Evolutionary conservation across 2,888 invertebrate species (phyloP), one percentile per base, ranked within the genome.

Genomic region (Spialia ferax): DNA sequence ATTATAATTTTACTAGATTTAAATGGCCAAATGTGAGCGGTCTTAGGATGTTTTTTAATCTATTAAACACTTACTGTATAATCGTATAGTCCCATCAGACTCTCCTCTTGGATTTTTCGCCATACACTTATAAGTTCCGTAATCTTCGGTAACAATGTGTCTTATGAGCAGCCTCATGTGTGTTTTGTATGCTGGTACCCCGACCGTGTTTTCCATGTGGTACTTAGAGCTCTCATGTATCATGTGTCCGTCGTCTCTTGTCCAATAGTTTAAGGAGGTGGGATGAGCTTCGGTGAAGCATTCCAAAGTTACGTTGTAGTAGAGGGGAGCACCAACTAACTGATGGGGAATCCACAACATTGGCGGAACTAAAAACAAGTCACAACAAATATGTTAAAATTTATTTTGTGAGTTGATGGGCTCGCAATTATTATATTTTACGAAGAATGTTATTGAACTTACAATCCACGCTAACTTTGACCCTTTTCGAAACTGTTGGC

Each of bases 401-500:
- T 38, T 38, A 2, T 38, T n/a, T 38, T n/a, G 1, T 38, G 13
- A 35, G 38, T n/a, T 38, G 13, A n/a, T 4, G 38, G n/a, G n/a
- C n/a, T n/a, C n/a, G n/a, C n/a, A n/a, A n/a, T n/a, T n/a, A n/a
- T n/a, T n/a, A 32, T 32, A 32, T 32, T 32, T 32, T 10, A 10
- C 13, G n/a, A 42, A 15, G 11, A 48, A 22, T 26, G 10, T 35
- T 42, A 55, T 5, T 15, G 8, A 54, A 97, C 98, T 98, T 94
- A 98, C 98, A 98, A 90, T 98, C 98, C 48, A 98, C 98, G 94
- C 97, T 97, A 81, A 98, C 97, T 96, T 97, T 97, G 80, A 98
- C 98, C 82, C 97, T 95, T 90, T 98, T 98, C 84, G 97, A 98
- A 70, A 98, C 98, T 38, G 97, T 96, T 6, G 98, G 98, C 0